Conservation (phyloP, 2,797 vertebrate genomes). For the Sebastes hubbsi region DNA sequence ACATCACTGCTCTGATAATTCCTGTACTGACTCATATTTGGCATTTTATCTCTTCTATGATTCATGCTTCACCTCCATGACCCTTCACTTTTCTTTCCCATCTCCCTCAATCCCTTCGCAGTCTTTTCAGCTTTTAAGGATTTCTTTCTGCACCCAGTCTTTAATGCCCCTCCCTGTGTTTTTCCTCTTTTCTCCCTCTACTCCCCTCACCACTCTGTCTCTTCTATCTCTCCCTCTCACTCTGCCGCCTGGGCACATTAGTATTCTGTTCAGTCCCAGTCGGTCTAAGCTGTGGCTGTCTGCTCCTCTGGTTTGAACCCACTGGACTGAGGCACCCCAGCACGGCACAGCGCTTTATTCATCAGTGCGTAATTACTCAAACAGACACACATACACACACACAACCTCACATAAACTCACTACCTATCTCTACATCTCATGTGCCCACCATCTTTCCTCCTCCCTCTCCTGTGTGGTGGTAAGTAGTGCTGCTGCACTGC, state of each 20-base stretch:
- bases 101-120: not conserved
- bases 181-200: conserved; percentile 18
- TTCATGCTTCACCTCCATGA: conserved; percentile 32
- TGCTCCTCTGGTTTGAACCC: conserved; percentile 60
- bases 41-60: conserved; percentile 7
- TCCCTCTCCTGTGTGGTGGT: conserved; percentile 9
- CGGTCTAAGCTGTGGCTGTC: conserved; percentile 64
- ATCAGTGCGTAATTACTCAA: conserved; percentile 62
- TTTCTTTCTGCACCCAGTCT: conserved; percentile 1
- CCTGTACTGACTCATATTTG: not conserved
- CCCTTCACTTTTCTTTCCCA: not conserved
- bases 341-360: conserved; percentile 53
- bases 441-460: not conserved
- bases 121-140: conserved; percentile 6
- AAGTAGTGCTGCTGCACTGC: conserved; percentile 43
- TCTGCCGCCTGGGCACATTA: conserved; percentile 65
- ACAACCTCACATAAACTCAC: conserved; percentile 31
- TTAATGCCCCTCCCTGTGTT: conserved; percentile 17
- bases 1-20: not conserved
- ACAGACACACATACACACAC: conserved; percentile 26
- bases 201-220: conserved; percentile 25
- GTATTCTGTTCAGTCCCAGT: conserved; percentile 74
- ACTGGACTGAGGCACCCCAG: conserved; percentile 51
- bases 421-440: conserved; percentile 24
- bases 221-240: conserved; percentile 33